A percentile compares a stretch with the other conserved stretches of the same genome.
Conservation (phyloP, 2,797 vertebrate genomes). For the Poeciliopsis turneri region DNA sequence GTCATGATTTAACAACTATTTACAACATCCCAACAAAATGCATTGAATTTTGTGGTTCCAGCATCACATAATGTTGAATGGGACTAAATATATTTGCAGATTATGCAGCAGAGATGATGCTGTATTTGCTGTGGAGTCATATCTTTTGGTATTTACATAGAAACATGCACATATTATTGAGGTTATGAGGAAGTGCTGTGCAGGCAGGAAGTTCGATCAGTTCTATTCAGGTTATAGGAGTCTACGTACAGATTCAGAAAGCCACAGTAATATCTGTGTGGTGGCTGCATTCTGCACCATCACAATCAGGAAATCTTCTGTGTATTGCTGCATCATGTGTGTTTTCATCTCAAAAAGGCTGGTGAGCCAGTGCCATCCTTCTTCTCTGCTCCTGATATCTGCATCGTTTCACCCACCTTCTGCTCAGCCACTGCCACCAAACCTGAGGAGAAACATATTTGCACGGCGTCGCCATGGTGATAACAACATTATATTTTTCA, state of each 20-base stretch:
- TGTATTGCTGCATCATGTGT: constrained; percentile 45
- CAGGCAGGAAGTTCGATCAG: constrained; percentile 33
- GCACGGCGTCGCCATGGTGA: constrained; percentile 59
- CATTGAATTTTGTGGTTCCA: background rate
- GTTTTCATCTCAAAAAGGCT: constrained; percentile 45
- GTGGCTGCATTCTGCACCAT: constrained; percentile 24
- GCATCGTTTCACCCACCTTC: constrained; percentile 26
- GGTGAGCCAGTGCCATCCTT: constrained; percentile 34
- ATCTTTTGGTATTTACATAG: constrained; percentile 1
- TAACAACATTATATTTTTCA: constrained; percentile 64
- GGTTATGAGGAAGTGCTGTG: constrained; percentile 28
- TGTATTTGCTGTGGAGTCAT: background rate
- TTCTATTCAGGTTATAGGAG: constrained; percentile 29
- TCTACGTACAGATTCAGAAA: constrained; percentile 8
- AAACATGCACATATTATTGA: constrained; percentile 11
- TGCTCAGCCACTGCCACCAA: constrained; percentile 16
- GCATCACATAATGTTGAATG: background rate
- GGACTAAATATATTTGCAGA: background rate
- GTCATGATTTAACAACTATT: background rate
- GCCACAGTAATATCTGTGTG: constrained; percentile 17
- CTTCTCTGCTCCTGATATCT: constrained; percentile 5
- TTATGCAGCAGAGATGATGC: constrained; percentile 15
- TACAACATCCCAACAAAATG: background rate
- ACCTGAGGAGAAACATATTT: constrained; percentile 58
- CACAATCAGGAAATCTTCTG: constrained; percentile 42